Evolutionary conservation across 2,797 vertebrate species (phyloP), one percentile per base, ranked within the genome.

Genomic region (Myotis myotis): DNA sequence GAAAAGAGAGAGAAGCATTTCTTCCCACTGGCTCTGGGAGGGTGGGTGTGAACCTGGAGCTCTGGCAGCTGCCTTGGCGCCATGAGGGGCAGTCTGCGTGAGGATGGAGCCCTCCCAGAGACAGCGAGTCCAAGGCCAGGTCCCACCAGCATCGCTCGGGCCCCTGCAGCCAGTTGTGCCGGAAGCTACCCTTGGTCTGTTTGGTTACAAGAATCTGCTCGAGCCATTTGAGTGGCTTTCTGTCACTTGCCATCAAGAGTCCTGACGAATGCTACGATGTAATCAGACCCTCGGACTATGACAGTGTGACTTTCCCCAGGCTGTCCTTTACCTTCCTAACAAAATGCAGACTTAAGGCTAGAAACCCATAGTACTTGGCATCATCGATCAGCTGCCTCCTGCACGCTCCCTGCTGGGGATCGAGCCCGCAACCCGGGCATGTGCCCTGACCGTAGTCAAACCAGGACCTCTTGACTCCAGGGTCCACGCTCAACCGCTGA

Each of bases 121-220:
- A 36, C 49, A 33, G 90, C n/a, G 3, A 22, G 68, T 0, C 2
- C 62, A 20, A 75, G 51, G 15, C 57, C 64, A 80, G 9, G 16
- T 4, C 57, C 36, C 53, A 10, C 5, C 7, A 1, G 12, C 38
- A 7, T 5, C 8, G 0, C 44, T 8, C 3, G 5, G 20, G 55
- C 16, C 25, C 83, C 62, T 25, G 51, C 1, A 4, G 68, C 22
- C 16, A 1, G 17, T 1, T 16, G 10, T 2, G 4, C 16, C 23
- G 2, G 66, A 25, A 25, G 30, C 15, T 5, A 0, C 70, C 72
- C 33, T 8, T 3, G 6, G 25, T 33, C 81, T 53, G 2, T 8
- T 13, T n/a, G 53, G 15, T 33, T 28, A 11, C 1, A 4, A 60
- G 44, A 72, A 38, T n/a, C 51, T n/a, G n/a, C 16, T 51, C 36